Conservation (phyloP, 1,140 invertebrate genomes). For the Gerris buenoi region DNA sequence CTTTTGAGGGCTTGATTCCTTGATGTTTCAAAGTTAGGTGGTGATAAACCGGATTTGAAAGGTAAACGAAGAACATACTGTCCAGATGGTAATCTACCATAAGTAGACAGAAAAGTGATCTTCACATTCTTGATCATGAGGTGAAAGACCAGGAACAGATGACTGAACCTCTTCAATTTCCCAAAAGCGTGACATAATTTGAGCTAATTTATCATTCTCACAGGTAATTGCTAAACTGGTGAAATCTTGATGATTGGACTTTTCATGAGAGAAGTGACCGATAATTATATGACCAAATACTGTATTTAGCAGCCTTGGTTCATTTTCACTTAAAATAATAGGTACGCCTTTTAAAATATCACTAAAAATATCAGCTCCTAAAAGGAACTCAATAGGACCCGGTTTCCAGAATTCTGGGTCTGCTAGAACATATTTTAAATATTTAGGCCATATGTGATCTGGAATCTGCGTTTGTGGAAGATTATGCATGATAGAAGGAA, state of each 20-base stretch:
- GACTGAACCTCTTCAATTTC: neutral
- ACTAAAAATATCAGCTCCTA: neutral
- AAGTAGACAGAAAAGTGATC: neutral
- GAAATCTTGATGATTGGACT: neutral
- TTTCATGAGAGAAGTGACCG: neutral
- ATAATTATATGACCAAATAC: neutral
- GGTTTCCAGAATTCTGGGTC: neutral
- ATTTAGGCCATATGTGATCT: neutral
- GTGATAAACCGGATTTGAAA: neutral
- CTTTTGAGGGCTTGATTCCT: neutral
- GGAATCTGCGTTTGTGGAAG: neutral
- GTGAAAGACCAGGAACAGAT: neutral
- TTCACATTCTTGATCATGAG: neutral
- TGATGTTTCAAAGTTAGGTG: neutral
- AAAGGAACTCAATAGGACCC: neutral
- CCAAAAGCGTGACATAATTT: neutral
- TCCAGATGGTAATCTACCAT: neutral
- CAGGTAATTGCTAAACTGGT: neutral
- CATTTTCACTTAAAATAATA: neutral
- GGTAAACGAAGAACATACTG: neutral
- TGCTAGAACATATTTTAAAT: neutral
- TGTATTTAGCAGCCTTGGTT: neutral
- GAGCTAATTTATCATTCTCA: neutral
- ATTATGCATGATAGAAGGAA: neutral
- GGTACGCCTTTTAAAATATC: neutral